A percentile compares a stretch with the other conserved stretches of the same genome.
phyloP scores from a whole-genome alignment of 2,888 invertebrate species.

The Drosophila monieri region DNA sequence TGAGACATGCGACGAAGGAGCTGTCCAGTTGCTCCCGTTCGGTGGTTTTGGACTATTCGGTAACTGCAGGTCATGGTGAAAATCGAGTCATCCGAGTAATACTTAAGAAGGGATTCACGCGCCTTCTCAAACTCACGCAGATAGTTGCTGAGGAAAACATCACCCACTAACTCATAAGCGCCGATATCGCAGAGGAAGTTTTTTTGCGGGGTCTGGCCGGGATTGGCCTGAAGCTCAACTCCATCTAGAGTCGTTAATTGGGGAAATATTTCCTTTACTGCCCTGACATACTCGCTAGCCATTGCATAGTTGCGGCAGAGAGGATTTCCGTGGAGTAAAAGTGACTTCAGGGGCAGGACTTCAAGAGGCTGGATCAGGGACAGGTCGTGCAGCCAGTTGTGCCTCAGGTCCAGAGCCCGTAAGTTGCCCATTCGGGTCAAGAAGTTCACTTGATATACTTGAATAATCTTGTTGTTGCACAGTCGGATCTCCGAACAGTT shows the following conservation, averaged over 20 bases:
- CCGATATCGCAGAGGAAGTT: slow-evolving; percentile 73
- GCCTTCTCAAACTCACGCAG: slow-evolving; percentile 72
- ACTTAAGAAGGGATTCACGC: slow-evolving; percentile 53
- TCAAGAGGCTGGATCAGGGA: slow-evolving; percentile 66
- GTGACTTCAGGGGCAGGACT: slow-evolving; percentile 70
- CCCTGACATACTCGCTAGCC: slow-evolving; percentile 76
- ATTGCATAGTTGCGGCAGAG: slow-evolving; percentile 73
- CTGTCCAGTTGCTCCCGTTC: slow-evolving; percentile 25
- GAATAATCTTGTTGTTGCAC: slow-evolving; percentile 74
- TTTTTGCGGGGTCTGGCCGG: slow-evolving; percentile 67
- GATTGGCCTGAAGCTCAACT: slow-evolving; percentile 65
- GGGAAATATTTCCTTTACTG: slow-evolving; percentile 71
- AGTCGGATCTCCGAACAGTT: slow-evolving; percentile 76
- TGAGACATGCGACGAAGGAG: slow-evolving; percentile 69
- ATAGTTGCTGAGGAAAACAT: slow-evolving; percentile 72
- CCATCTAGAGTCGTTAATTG: slow-evolving; percentile 74
- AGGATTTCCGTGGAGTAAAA: slow-evolving; percentile 79
- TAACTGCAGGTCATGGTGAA: slow-evolving; percentile 79
- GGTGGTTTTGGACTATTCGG: slow-evolving; percentile 40
- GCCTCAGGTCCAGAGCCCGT: slow-evolving; percentile 77
- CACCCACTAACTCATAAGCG: slow-evolving; percentile 77
- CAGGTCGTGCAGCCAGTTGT: slow-evolving; percentile 77
- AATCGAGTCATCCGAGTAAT: slow-evolving; percentile 64
- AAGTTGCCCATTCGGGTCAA: slow-evolving; percentile 73
- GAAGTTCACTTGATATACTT: slow-evolving; percentile 59